Evolutionary conservation across 2,797 vertebrate species (phyloP).

Genomic region (Botia almorhae): DNA sequence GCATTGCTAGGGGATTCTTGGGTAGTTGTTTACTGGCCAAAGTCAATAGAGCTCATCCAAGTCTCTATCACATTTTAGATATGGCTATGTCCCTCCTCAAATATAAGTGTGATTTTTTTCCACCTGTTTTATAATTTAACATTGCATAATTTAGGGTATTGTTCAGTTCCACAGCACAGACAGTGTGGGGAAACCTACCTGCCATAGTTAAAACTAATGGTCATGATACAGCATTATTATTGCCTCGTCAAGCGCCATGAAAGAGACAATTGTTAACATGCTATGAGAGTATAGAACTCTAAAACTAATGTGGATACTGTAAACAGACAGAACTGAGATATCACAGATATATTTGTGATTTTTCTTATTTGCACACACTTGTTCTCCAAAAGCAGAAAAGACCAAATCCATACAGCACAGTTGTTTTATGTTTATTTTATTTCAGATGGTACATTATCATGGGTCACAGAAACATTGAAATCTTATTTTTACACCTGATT

Average conservation of each 20-base stretch:
- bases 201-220: too few relatives aligned
- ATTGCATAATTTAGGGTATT: too few relatives aligned
- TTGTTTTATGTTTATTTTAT: constrained; percentile 47
- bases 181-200: too few relatives aligned
- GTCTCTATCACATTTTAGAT: too few relatives aligned
- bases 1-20: too few relatives aligned
- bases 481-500: constrained; percentile 53
- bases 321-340: background rate
- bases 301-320: background rate
- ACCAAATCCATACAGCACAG: constrained; percentile 16
- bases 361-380: constrained; percentile 14
- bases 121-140: too few relatives aligned
- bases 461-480: constrained; percentile 58
- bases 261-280: too few relatives aligned
- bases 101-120: too few relatives aligned
- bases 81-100: too few relatives aligned
- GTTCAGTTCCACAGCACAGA: too few relatives aligned
- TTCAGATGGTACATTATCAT: constrained; percentile 60
- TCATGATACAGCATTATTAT: too few relatives aligned
- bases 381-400: constrained; percentile 3
- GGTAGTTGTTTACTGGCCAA: background rate
- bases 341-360: background rate
- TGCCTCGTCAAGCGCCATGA: too few relatives aligned
- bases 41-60: background rate
- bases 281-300: background rate